These are phyloP conservation scores for Gryon sp. DNA, from an alignment of 1,140 invertebrate genomes.

Conservation along the genomic window DNA sequence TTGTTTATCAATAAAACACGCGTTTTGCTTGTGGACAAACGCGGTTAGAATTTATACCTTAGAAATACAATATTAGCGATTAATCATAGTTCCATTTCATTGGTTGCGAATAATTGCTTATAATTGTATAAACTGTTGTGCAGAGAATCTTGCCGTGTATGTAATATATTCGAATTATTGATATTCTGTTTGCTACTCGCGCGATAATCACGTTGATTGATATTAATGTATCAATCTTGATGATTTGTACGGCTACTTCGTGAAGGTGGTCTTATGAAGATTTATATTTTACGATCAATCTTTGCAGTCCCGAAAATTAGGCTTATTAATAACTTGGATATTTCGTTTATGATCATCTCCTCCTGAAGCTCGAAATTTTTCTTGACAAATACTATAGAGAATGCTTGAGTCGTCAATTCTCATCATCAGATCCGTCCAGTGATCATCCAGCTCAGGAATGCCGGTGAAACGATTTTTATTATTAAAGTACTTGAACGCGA, in stretches of 20 bases:
- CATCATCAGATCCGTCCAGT: slow-evolving; percentile 14
- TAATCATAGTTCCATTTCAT: slow-evolving; percentile 18
- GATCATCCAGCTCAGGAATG: slow-evolving; percentile 21
- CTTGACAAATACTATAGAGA: slow-evolving; percentile 52
- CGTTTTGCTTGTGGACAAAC: slow-evolving; percentile 21
- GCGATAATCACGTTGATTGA: slow-evolving; percentile 41
- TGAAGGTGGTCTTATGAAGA: slow-evolving; percentile 43
- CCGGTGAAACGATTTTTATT: slow-evolving; percentile 42
- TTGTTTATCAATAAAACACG: slow-evolving; percentile 36
- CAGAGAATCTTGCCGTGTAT: too few relatives aligned
- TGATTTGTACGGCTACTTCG: slow-evolving; percentile 6
- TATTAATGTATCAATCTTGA: slow-evolving; percentile 39
- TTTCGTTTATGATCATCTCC: slow-evolving; percentile 14
- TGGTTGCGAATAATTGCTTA: slow-evolving; percentile 25
- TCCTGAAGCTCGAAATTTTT: slow-evolving; percentile 32
- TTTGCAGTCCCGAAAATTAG: slow-evolving; percentile 38
- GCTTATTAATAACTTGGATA: slow-evolving; percentile 51
- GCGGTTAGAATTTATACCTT: slow-evolving; percentile 10
- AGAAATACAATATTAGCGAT: slow-evolving; percentile 8
- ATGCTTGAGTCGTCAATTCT: slow-evolving; percentile 46
- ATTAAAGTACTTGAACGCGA: slow-evolving; percentile 39
- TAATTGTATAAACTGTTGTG: slow-evolving; percentile 12
- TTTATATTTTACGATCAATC: slow-evolving; percentile 47
- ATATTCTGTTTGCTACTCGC: slow-evolving; percentile 11
- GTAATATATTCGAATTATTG: slow-evolving; percentile 6